Percentiles rank a stretch among this genome's conserved stretches.
phyloP scores from a whole-genome alignment of 2,888 invertebrate species.

The Bruchidius siliquastri region DNA sequence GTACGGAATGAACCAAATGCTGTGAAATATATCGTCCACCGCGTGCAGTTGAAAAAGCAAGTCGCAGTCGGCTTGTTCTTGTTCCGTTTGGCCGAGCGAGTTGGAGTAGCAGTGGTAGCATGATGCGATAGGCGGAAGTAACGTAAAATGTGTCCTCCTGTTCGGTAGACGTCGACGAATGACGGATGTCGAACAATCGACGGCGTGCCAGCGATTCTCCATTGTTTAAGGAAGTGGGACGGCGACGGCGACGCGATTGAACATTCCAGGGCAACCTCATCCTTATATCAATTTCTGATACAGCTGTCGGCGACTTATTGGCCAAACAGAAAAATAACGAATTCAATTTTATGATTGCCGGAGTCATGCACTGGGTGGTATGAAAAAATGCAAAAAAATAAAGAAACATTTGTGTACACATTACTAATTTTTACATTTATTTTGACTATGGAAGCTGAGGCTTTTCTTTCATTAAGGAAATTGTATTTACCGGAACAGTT shows the following conservation, averaged over 20 bases:
- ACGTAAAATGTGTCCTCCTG: constrained; percentile 11
- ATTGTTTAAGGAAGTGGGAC: background rate
- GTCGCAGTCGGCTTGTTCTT: constrained; percentile 8
- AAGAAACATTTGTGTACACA: no score
- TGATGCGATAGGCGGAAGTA: constrained; percentile 16
- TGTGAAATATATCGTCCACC: no score
- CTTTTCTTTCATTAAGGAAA: no score
- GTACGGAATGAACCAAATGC: no score
- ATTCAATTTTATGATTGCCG: no score
- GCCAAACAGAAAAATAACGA: no score
- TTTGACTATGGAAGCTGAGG: no score
- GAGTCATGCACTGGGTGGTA: no score
- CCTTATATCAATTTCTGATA: background rate
- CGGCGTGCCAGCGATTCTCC: background rate
- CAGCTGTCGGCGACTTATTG: background rate
- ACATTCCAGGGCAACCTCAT: background rate
- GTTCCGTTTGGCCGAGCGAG: constrained; percentile 6
- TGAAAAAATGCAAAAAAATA: no score
- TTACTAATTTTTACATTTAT: no score
- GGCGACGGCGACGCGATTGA: background rate
- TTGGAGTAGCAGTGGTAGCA: background rate
- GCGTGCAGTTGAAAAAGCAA: background rate
- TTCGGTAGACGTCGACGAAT: constrained; percentile 13
- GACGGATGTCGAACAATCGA: constrained; percentile 6
- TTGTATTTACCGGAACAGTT: no score